phyloP scores from a whole-genome alignment of 2,113 vertebrate genomes.

The Amblyopsis rosae region DNA sequence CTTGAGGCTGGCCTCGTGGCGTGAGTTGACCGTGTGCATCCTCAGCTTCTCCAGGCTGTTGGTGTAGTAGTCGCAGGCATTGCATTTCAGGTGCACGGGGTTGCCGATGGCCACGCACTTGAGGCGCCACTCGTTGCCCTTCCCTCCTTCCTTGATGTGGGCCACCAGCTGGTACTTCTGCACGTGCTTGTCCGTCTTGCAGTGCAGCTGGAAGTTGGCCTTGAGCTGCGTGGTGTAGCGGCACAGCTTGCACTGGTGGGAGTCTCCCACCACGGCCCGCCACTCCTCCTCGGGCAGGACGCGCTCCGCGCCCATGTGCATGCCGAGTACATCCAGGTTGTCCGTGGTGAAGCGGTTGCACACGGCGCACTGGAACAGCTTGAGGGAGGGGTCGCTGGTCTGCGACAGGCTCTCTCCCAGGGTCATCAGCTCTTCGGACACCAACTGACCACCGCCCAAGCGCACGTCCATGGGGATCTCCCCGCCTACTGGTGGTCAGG shows the following conservation, averaged over 20 bases:
- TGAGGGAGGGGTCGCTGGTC: constrained; percentile 94
- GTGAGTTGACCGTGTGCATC: constrained; percentile 93
- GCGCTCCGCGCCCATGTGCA: constrained; percentile 95
- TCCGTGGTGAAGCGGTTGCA: constrained; percentile 99
- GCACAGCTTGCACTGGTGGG: constrained; percentile 97
- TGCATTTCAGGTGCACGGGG: constrained; percentile 97
- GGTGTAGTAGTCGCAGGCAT: constrained; percentile 98
- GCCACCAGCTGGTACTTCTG: constrained; percentile 98
- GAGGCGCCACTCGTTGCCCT: constrained; percentile 96
- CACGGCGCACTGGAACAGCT: constrained; percentile 98
- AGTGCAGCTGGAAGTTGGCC: constrained; percentile 99
- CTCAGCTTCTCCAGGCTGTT: constrained; percentile 98
- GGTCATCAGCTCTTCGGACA: constrained; percentile 98
- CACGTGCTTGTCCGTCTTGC: constrained; percentile 98
- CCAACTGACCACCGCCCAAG: constrained; percentile 91
- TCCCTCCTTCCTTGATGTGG: constrained; percentile 98
- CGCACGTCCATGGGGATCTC: constrained; percentile 96
- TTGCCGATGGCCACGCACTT: constrained; percentile 98
- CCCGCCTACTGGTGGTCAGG: constrained; percentile 82
- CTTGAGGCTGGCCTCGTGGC: constrained; percentile 97
- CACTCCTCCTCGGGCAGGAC: constrained; percentile 95
- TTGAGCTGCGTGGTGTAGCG: constrained; percentile 98
- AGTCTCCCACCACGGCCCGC: constrained; percentile 93
- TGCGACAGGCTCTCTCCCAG: constrained; percentile 95
- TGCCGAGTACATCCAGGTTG: constrained; percentile 94